Conservation (phyloP, 2,888 invertebrate genomes). For the Fragum whitleyi region DNA sequence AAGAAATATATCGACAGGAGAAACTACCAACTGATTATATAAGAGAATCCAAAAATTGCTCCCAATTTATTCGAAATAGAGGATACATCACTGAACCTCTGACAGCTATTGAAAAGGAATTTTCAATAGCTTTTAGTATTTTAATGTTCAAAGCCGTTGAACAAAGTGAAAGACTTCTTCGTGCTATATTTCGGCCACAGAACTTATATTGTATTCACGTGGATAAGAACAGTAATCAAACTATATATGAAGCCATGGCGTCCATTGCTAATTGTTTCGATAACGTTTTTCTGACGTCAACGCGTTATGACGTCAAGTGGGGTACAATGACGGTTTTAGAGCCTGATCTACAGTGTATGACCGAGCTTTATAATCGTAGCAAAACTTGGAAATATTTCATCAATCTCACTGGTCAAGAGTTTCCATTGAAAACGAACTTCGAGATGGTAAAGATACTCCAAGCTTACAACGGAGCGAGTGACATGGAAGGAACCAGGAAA, state of each 20-base stretch:
- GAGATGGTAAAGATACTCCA: slow-evolving; percentile 80
- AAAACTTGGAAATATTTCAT: slow-evolving; percentile 82
- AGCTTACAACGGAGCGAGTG: slow-evolving; percentile 81
- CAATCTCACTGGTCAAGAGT: slow-evolving; percentile 81
- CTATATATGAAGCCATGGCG: slow-evolving; percentile 67
- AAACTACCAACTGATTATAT: slow-evolving; percentile 34
- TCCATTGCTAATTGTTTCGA: slow-evolving; percentile 76
- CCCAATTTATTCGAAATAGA: slow-evolving; percentile 48
- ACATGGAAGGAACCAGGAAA: slow-evolving; percentile 72
- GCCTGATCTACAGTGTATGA: slow-evolving; percentile 81
- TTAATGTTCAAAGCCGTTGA: slow-evolving; percentile 78
- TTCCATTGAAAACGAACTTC: slow-evolving; percentile 81
- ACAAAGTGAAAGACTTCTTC: slow-evolving; percentile 78
- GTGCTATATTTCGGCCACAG: slow-evolving; percentile 82
- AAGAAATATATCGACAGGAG: slow-evolving; percentile 5
- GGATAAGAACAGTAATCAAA: slow-evolving; percentile 74
- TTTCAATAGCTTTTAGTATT: slow-evolving; percentile 80
- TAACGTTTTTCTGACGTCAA: slow-evolving; percentile 78
- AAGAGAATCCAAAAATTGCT: slow-evolving; percentile 57
- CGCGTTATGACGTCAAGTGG: slow-evolving; percentile 72
- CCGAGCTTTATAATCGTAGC: slow-evolving; percentile 67
- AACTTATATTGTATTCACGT: slow-evolving; percentile 83
- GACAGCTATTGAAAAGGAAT: slow-evolving; percentile 73
- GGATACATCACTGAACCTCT: slow-evolving; percentile 67
- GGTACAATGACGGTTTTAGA: slow-evolving; percentile 79